A percentile compares a stretch with the other conserved stretches of the same genome.
phyloP scores from a whole-genome alignment of 2,888 invertebrate species.

The Thymelicus sylvestris region DNA sequence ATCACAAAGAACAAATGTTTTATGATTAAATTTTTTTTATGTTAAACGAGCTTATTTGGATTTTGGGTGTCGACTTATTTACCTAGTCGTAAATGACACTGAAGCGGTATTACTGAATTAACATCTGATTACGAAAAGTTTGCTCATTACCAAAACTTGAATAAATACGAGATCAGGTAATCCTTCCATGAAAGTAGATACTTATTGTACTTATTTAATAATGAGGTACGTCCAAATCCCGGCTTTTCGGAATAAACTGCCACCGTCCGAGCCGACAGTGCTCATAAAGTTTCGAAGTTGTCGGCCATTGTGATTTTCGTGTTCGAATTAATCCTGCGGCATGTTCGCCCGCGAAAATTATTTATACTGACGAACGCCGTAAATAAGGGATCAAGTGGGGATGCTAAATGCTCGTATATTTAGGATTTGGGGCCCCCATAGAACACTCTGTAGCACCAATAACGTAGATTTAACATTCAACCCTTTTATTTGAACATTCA shows the following conservation, averaged over 20 bases:
- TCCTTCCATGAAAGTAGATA: constrained; percentile 21
- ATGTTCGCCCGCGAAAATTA: constrained; percentile 70
- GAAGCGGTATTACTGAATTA: too few relatives aligned
- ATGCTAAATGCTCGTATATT: constrained; percentile 73
- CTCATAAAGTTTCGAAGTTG: constrained; percentile 58
- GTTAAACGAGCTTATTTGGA: too few relatives aligned
- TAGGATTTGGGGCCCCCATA: constrained; percentile 59
- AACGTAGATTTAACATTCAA: constrained; percentile 56
- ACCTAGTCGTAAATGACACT: too few relatives aligned
- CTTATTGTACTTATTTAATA: constrained; percentile 33
- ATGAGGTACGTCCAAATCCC: constrained; percentile 40
- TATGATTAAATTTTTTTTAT: too few relatives aligned
- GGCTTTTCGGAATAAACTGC: constrained; percentile 58
- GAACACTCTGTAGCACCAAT: constrained; percentile 46
- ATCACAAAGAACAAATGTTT: too few relatives aligned
- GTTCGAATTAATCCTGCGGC: constrained; percentile 73
- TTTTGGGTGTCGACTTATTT: too few relatives aligned
- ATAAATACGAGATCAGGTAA: constrained; percentile 4
- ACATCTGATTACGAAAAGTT: too few relatives aligned
- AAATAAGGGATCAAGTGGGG: constrained; percentile 70
- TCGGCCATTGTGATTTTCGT: constrained; percentile 67
- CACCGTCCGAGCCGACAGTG: constrained; percentile 45
- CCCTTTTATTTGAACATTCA: constrained; percentile 69
- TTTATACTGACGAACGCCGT: constrained; percentile 70
- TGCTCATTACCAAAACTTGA: not conserved